Percentiles rank a stretch among this genome's conserved stretches.
Conservation (phyloP, 2,888 invertebrate genomes). For the Scelioninae gen. 1 region DNA sequence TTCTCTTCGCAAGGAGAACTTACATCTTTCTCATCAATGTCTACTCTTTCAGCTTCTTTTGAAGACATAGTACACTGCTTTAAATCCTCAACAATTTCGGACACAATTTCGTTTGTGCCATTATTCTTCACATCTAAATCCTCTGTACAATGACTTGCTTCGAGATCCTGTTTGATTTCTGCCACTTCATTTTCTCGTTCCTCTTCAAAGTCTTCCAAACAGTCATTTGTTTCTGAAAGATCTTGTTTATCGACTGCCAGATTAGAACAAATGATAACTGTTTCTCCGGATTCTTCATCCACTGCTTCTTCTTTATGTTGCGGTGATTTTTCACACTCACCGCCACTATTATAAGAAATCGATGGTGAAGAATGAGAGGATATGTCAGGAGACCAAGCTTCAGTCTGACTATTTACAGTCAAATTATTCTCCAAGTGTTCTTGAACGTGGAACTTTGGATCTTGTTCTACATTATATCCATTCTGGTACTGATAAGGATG, state of each 20-base stretch:
- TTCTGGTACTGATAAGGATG: slow-evolving; percentile 77
- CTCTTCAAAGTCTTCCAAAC: slow-evolving; percentile 62
- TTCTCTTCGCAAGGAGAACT: slow-evolving; percentile 58
- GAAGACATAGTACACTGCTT: slow-evolving; percentile 64
- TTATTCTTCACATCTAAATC: slow-evolving; percentile 1
- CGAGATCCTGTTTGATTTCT: slow-evolving; percentile 26
- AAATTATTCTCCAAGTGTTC: slow-evolving; percentile 16
- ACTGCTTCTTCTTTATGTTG: slow-evolving; percentile 50
- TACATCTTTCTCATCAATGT: slow-evolving; percentile 72
- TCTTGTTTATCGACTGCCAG: slow-evolving; percentile 51
- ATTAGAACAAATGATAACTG: slow-evolving; percentile 55
- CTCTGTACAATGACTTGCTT: not conserved
- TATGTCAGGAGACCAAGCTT: slow-evolving; percentile 65
- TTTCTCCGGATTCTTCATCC: slow-evolving; percentile 61
- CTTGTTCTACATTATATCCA: slow-evolving; percentile 47
- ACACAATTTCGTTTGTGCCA: not conserved
- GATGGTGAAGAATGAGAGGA: slow-evolving; percentile 61
- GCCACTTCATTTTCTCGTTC: slow-evolving; percentile 29
- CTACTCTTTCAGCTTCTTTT: slow-evolving; percentile 71
- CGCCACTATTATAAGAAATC: slow-evolving; percentile 40
- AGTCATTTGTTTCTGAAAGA: slow-evolving; percentile 56
- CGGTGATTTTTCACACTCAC: slow-evolving; percentile 40
- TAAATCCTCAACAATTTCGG: slow-evolving; percentile 20
- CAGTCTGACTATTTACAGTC: slow-evolving; percentile 6
- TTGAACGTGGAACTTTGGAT: not conserved